Evolutionary conservation across 2,888 invertebrate genomes (phyloP).

Genomic region (Ornithoptera alexandrae): DNA sequence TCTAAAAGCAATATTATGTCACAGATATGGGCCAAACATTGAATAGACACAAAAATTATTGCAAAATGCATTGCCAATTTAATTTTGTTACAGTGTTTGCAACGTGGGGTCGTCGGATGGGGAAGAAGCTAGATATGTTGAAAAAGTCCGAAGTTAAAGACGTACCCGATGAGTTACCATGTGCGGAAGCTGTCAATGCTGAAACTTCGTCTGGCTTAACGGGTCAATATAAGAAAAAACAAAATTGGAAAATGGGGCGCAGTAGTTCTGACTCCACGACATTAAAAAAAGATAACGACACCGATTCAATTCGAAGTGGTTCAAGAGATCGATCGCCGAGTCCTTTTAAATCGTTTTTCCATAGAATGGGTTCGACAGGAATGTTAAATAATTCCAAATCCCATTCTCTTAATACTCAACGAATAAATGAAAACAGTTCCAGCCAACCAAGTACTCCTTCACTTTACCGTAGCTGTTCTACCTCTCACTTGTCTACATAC

Average conservation of each 20-base stretch:
- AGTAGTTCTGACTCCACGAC: slow-evolving; percentile 74
- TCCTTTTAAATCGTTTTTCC: slow-evolving; percentile 85
- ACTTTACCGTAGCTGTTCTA: slow-evolving; percentile 88
- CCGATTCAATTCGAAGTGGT: slow-evolving; percentile 71
- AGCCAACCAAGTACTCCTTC: slow-evolving; percentile 66
- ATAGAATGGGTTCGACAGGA: slow-evolving; percentile 87
- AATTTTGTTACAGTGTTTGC: slow-evolving; percentile 57
- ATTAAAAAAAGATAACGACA: slow-evolving; percentile 68
- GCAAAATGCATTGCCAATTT: too few relatives aligned
- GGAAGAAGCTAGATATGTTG: slow-evolving; percentile 86
- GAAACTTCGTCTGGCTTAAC: slow-evolving; percentile 57
- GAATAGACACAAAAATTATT: too few relatives aligned
- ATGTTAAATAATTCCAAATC: slow-evolving; percentile 83
- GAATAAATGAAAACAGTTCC: slow-evolving; percentile 58
- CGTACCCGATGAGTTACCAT: slow-evolving; percentile 57
- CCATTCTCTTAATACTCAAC: slow-evolving; percentile 66
- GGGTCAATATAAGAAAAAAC: slow-evolving; percentile 78
- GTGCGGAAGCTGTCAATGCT: slow-evolving; percentile 52
- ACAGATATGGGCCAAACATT: too few relatives aligned
- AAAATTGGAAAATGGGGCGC: slow-evolving; percentile 80
- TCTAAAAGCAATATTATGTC: too few relatives aligned
- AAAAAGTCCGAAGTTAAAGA: slow-evolving; percentile 84
- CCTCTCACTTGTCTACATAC: slow-evolving; percentile 87
- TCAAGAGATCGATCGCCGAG: slow-evolving; percentile 81
- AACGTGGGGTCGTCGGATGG: slow-evolving; percentile 89